Evolutionary conservation across 2,888 invertebrate species (phyloP).

Genomic region (Hymenopus coronatus): DNA sequence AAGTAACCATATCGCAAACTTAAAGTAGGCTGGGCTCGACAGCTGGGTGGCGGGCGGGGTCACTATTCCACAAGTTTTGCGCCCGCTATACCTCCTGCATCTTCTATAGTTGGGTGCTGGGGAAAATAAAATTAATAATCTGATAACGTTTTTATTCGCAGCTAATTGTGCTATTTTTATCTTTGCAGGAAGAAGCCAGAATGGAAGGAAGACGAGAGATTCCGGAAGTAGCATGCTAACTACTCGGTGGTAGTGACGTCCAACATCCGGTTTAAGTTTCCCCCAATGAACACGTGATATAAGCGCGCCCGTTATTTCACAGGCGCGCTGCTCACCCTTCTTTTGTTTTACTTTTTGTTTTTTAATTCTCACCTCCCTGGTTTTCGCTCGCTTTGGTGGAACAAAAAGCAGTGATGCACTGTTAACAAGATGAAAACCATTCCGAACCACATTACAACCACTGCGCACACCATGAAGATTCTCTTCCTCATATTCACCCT

Average conservation of each 20-base stretch:
- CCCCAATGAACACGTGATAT: background rate
- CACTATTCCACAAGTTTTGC: too few relatives aligned
- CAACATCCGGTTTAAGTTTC: background rate
- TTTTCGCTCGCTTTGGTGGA: background rate
- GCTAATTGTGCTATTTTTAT: background rate
- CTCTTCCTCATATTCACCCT: background rate
- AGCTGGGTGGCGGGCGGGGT: too few relatives aligned
- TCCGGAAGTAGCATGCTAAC: background rate
- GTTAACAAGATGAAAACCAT: background rate
- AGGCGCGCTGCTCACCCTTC: background rate
- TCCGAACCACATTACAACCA: background rate
- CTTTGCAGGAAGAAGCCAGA: background rate
- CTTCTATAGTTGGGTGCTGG: too few relatives aligned
- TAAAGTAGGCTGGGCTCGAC: too few relatives aligned
- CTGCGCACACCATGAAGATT: background rate
- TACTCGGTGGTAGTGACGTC: background rate
- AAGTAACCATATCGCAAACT: too few relatives aligned
- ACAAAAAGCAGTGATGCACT: background rate
- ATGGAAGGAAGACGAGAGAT: background rate
- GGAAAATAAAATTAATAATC: too few relatives aligned
- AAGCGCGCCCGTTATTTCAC: background rate
- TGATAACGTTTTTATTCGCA: background rate
- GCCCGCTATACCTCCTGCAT: too few relatives aligned
- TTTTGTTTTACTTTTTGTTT: background rate
- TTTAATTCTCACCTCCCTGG: background rate